Percentiles rank a stretch among this genome's conserved stretches.
Evolutionary conservation across 2,888 invertebrate genomes (phyloP).

Genomic region (Drosophila cognata): DNA sequence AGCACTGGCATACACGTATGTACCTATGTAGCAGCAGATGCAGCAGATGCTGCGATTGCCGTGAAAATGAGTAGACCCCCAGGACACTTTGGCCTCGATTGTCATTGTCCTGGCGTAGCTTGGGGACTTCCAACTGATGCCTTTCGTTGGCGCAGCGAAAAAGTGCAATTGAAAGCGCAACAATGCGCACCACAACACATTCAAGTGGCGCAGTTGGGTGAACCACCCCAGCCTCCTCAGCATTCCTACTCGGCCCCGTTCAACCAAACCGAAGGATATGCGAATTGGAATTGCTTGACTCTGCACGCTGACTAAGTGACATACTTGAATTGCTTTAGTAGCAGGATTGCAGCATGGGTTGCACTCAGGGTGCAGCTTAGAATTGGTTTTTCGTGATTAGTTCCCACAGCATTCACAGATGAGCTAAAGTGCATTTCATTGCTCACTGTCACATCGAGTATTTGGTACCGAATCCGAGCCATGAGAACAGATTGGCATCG

Average conservation of each 20-base stretch:
- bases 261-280: slow-evolving; percentile 46
- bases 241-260: not conserved
- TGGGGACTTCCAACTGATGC: slow-evolving; percentile 52
- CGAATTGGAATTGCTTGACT: slow-evolving; percentile 54
- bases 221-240: slow-evolving; percentile 13
- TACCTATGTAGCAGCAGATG: slow-evolving; percentile 19
- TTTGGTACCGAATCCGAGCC: slow-evolving; percentile 21
- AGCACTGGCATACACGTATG: slow-evolving; percentile 26
- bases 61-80: slow-evolving; percentile 66
- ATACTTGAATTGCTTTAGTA: slow-evolving; percentile 56
- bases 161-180: slow-evolving; percentile 74
- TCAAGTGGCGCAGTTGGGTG: slow-evolving; percentile 55
- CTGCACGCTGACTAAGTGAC: slow-evolving; percentile 51
- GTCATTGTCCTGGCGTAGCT: slow-evolving; percentile 55
- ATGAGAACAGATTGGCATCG: slow-evolving; percentile 61
- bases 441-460: slow-evolving; percentile 68
- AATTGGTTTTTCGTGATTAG: slow-evolving; percentile 62
- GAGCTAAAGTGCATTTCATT: slow-evolving; percentile 75
- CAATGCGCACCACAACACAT: slow-evolving; percentile 79
- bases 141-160: slow-evolving; percentile 52
- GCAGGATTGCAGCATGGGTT: slow-evolving; percentile 11
- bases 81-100: slow-evolving; percentile 37
- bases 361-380: slow-evolving; percentile 8
- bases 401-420: slow-evolving; percentile 53
- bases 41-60: slow-evolving; percentile 45